These are phyloP conservation scores for Pheosia tremula DNA, from an alignment of 2,888 invertebrate species.

Conservation along the genomic window DNA sequence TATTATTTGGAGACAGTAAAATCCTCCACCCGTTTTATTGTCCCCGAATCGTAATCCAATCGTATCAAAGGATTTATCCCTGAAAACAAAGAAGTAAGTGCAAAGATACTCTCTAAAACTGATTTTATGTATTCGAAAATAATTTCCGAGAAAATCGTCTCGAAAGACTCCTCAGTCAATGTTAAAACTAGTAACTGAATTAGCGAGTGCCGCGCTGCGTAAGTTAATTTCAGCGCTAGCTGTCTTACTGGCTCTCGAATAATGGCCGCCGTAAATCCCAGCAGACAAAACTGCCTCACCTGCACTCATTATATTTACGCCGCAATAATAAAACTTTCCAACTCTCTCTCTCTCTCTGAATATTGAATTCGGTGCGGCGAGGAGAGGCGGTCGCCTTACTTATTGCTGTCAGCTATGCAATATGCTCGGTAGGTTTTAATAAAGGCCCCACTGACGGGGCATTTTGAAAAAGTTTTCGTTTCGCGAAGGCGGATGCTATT, in stretches of 20 bases:
- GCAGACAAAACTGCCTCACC: constrained; percentile 78
- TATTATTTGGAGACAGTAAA: no score
- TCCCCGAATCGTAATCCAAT: no score
- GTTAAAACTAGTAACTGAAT: constrained; percentile 65
- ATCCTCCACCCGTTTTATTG: no score
- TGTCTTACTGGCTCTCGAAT: constrained; percentile 62
- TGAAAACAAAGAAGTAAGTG: background rate
- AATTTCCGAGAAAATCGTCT: constrained; percentile 18
- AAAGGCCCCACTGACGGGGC: constrained; percentile 73
- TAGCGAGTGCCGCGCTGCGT: constrained; percentile 53
- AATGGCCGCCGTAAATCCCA: constrained; percentile 72
- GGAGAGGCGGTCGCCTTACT: constrained; percentile 77
- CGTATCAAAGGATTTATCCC: background rate
- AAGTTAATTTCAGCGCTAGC: constrained; percentile 63
- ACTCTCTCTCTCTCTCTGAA: constrained; percentile 75
- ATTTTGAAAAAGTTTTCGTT: constrained; percentile 80
- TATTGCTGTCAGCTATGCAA: constrained; percentile 80
- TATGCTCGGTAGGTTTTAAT: constrained; percentile 80
- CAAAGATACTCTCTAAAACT: background rate
- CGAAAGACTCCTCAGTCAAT: constrained; percentile 40
- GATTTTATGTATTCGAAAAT: background rate
- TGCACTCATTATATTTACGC: constrained; percentile 83
- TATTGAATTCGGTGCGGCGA: constrained; percentile 80
- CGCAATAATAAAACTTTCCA: constrained; percentile 83
- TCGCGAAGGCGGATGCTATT: constrained; percentile 74